Conservation (phyloP, 2,888 invertebrate species). For the Chromoteleia sp. region DNA sequence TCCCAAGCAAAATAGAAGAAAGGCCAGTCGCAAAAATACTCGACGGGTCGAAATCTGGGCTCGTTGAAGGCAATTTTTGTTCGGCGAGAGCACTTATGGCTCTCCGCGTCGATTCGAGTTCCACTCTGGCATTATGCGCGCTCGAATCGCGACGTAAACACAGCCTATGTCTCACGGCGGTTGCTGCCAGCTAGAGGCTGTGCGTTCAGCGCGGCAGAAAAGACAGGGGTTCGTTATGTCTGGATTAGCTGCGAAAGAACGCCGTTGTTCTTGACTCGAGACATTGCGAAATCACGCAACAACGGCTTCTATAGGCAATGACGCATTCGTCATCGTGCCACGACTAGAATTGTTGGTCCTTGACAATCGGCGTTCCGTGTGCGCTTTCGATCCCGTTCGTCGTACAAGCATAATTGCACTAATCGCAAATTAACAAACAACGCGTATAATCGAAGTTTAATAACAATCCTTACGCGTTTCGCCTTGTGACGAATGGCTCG, state of each 20-base stretch:
- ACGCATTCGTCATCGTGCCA: slow-evolving; percentile 55
- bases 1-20: slow-evolving; percentile 22
- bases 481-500: slow-evolving; percentile 18
- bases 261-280: slow-evolving; percentile 66
- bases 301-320: slow-evolving; percentile 43
- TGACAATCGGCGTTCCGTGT: slow-evolving; percentile 58
- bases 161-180: slow-evolving; percentile 31
- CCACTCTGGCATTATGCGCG: slow-evolving; percentile 53
- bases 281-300: slow-evolving; percentile 60
- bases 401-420: slow-evolving; percentile 28
- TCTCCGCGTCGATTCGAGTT: slow-evolving; percentile 47
- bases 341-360: slow-evolving; percentile 58
- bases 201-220: slow-evolving; percentile 32
- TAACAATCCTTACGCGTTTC: slow-evolving; percentile 24
- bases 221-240: slow-evolving; percentile 63
- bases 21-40: slow-evolving; percentile 14
- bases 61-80: slow-evolving; percentile 56
- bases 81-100: slow-evolving; percentile 52
- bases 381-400: slow-evolving; percentile 48
- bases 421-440: slow-evolving; percentile 36
- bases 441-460: slow-evolving; percentile 20
- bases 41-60: slow-evolving; percentile 19
- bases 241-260: slow-evolving; percentile 65
- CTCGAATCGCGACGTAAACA: slow-evolving; percentile 48
- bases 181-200: slow-evolving; percentile 28